Percentiles rank a stretch among this genome's conserved stretches.
Evolutionary conservation across 1,140 invertebrate species (phyloP).

Genomic region (Euglossa dilemma): DNA sequence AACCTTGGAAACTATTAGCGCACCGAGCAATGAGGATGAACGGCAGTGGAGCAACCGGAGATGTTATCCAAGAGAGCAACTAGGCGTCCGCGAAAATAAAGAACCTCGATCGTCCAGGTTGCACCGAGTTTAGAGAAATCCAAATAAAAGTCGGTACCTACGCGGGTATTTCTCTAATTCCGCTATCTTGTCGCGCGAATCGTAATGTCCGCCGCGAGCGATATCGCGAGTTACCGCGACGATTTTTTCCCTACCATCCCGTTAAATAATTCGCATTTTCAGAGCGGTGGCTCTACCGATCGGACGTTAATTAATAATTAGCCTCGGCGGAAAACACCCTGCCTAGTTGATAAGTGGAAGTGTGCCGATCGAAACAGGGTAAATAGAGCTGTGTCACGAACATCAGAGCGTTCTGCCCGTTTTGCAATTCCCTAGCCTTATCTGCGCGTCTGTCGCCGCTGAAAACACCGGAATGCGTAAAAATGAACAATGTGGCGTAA

Average conservation of each 20-base stretch:
- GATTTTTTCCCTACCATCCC: too few relatives aligned
- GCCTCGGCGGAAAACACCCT: too few relatives aligned
- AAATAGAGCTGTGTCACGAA: background rate
- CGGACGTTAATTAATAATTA: too few relatives aligned
- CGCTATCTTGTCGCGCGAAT: too few relatives aligned
- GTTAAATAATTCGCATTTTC: too few relatives aligned
- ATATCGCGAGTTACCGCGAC: too few relatives aligned
- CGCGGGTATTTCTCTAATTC: background rate
- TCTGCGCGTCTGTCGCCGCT: background rate
- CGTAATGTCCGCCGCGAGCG: background rate
- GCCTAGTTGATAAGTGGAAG: background rate
- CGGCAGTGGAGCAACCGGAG: background rate
- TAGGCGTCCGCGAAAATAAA: background rate
- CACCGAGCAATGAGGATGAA: background rate
- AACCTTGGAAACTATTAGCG: background rate
- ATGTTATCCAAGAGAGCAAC: background rate
- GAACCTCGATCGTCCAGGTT: background rate
- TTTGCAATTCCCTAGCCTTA: background rate
- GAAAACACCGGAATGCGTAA: background rate
- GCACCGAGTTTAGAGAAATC: background rate
- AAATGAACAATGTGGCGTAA: background rate
- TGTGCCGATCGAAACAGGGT: constrained; percentile 1
- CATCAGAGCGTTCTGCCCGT: background rate
- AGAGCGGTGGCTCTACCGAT: too few relatives aligned
- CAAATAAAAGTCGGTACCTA: background rate